Conservation (phyloP, 2,888 invertebrate species). For the Bimastos eiseni region DNA sequence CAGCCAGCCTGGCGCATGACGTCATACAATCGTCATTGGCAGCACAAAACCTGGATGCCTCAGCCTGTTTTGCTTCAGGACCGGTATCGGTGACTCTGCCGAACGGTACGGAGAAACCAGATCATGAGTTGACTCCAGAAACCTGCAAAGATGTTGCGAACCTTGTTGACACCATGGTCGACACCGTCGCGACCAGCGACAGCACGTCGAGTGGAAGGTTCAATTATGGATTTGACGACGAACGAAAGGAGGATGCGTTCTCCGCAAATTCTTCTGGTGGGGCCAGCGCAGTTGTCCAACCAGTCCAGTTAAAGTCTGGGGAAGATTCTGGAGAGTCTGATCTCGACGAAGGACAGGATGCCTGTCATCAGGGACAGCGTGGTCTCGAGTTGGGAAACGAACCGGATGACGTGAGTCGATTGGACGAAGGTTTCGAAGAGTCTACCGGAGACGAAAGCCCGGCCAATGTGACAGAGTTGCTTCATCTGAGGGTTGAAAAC, state of each 20-base stretch:
- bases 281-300: neutral
- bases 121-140: neutral
- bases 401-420: neutral
- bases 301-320: neutral
- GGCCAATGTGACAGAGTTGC: neutral
- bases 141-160: neutral
- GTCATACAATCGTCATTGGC: neutral
- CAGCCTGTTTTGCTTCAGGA: neutral
- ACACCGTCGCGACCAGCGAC: neutral
- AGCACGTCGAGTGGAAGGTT: neutral
- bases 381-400: neutral
- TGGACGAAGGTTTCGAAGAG: neutral
- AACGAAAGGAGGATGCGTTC: neutral
- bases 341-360: neutral
- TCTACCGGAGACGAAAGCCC: neutral
- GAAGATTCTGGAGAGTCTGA: slow-evolving; percentile 6
- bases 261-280: neutral
- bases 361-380: neutral
- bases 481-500: neutral
- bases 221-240: slow-evolving; percentile 1
- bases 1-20: neutral
- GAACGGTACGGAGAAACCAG: neutral
- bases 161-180: neutral
- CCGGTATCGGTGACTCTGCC: neutral
- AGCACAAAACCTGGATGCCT: neutral